Conservation (phyloP, 2,888 invertebrate genomes). For the Empis livida region DNA sequence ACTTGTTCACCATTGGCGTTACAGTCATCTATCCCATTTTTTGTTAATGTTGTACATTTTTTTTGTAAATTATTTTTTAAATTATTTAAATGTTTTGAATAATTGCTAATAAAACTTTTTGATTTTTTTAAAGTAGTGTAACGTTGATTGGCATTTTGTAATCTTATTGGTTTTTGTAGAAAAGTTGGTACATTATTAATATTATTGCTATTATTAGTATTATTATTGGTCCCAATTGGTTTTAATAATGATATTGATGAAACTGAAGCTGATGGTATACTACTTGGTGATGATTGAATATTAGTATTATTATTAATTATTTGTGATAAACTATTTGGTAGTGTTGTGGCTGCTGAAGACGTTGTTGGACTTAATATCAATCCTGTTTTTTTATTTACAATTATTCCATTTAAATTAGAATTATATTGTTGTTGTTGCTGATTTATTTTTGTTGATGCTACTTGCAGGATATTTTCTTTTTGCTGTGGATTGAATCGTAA, state of each 20-base stretch:
- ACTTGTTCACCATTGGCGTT: no score
- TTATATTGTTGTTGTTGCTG: no score
- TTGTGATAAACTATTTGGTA: conserved; percentile 1
- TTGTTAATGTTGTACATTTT: conserved; percentile 2
- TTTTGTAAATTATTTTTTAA: conserved; percentile 22
- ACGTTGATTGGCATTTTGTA: conserved; percentile 5
- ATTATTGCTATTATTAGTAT: background rate
- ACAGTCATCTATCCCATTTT: no score
- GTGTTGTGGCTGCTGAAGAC: conserved; percentile 2
- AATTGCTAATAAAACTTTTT: conserved; percentile 30
- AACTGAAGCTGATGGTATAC: no score
- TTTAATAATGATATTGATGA: no score
- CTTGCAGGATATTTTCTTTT: background rate
- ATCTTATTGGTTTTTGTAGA: conserved; percentile 12
- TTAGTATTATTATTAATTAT: no score
- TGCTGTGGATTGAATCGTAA: background rate
- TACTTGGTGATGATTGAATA: no score
- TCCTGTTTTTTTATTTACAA: no score
- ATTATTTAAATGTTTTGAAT: conserved; percentile 22
- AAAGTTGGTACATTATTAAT: conserved; percentile 4
- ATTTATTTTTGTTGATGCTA: no score
- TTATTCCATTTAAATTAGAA: no score
- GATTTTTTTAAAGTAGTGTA: conserved; percentile 27
- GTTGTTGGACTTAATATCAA: conserved; percentile 5
- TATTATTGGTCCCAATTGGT: background rate